Evolutionary conservation across 2,888 invertebrate genomes (phyloP), one percentile per base, ranked within the genome.

Genomic region (Zeuzera pyrina): DNA sequence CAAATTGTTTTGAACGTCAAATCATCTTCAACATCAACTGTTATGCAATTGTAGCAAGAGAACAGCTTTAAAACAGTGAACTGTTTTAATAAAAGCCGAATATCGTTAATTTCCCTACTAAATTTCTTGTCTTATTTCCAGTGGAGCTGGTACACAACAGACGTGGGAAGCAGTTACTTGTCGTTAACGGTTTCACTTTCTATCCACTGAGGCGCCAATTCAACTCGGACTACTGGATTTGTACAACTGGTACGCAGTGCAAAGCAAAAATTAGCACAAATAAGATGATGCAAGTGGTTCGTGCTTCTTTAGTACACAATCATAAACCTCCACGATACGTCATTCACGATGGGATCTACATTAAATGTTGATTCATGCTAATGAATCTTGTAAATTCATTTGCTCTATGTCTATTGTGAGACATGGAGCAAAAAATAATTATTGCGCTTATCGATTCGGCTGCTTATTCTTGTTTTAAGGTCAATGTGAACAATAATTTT

Each of bases 321-420:
- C 55, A 55, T 15, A 35, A 31, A 7, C 36, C 47, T 1, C 37
- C 40, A 0, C 33, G 32, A 7, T 48, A 36, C 23, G 15, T 42
- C 3, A 45, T 55, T 21, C 41, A 33, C 5, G 31, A 48, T 15
- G 43, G 47, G 5, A 30, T 38, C 19, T 49, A 43, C 34, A 36
- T 45, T 26, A 51, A 40, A n/a, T n/a, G n/a, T n/a, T n/a, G n/a
- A n/a, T n/a, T n/a, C n/a, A n/a, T n/a, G n/a, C n/a, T n/a, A n/a
- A n/a, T n/a, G n/a, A n/a, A n/a, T n/a, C n/a, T n/a, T n/a, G n/a
- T n/a, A n/a, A n/a, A n/a, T n/a, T n/a, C n/a, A n/a, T n/a, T n/a
- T n/a, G n/a, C n/a, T n/a, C n/a, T n/a, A n/a, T n/a, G n/a, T n/a
- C n/a, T n/a, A n/a, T n/a, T n/a, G n/a, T n/a, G n/a, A n/a, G n/a